Evolutionary conservation across 2,888 invertebrate species (phyloP), one percentile per base, ranked within the genome.

Genomic region (Epinotia brunnichana): DNA sequence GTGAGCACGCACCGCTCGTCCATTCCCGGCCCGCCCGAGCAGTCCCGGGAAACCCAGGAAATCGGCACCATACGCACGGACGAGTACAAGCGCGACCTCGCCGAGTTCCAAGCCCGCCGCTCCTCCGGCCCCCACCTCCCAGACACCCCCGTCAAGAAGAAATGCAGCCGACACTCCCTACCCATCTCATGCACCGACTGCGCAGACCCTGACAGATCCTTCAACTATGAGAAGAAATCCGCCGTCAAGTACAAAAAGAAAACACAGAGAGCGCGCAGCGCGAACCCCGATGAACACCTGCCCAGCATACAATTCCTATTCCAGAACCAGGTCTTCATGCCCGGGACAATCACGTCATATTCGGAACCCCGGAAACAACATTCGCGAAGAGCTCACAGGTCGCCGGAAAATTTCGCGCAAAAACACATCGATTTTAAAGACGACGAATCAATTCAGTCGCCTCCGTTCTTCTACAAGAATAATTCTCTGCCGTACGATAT

Each of bases 291-390:
- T 3, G 82, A 88, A 53, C 79, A 82, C 74, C 87, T 87, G 0
- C 93, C 93, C 3, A 91, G 89, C 69, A 90, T 94, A 83, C 93
- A 94, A 76, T 93, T 94, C 81, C 82, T 93, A 17, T 94, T 93
- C 76, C 92, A 92, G 81, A 93, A 93, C 76, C 93, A 93, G 78
- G 91, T 94, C 21, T 93, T 93, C 75, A 90, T 94, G 91, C 92
- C 92, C 11, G 91, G 93, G 0, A 88, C 90, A 75, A 71, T 85
- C 69, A 81, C 84, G 17, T 82, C 90, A 0, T 88, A 83, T 74
- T 85, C 91, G 1, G 91, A 91, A 74, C 87, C 91, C 11, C 80
- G 81, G 4, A 86, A 83, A 63, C 81, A 80, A 2, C 76, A 79
- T 5, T 75, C 83, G 17, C 81, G 82, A 15, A 83, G 83, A 41